A percentile compares a stretch with the other conserved stretches of the same genome.
phyloP scores from a whole-genome alignment of 2,113 vertebrate genomes.

The Oreochromis tanganicae region DNA sequence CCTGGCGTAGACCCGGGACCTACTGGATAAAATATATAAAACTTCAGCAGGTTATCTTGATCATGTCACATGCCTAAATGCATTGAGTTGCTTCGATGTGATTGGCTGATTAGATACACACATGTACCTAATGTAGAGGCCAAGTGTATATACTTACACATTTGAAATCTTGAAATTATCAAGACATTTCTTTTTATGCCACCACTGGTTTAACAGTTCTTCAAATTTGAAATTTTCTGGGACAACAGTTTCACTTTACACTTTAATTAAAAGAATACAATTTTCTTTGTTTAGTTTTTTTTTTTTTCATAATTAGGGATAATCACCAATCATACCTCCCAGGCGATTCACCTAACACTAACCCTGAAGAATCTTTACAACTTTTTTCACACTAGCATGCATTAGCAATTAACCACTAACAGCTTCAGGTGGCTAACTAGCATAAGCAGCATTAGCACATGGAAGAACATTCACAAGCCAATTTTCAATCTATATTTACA shows the following conservation, averaged over 20 bases:
- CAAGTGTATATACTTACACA: neutral
- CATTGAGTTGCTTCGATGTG: too few relatives aligned
- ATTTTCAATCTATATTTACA: neutral
- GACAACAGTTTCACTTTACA: neutral
- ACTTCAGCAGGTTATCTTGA: too few relatives aligned
- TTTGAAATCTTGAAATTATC: neutral
- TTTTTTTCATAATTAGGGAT: too few relatives aligned
- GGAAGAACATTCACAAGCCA: neutral
- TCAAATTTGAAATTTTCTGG: neutral
- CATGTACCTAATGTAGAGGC: too few relatives aligned
- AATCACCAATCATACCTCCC: too few relatives aligned
- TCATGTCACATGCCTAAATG: too few relatives aligned
- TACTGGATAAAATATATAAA: too few relatives aligned
- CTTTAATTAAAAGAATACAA: too few relatives aligned
- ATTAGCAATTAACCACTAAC: neutral
- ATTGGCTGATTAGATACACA: neutral
- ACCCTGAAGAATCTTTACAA: too few relatives aligned
- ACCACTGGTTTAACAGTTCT: neutral
- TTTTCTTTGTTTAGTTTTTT: too few relatives aligned
- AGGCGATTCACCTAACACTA: too few relatives aligned
- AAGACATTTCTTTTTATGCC: neutral
- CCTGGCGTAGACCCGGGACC: too few relatives aligned
- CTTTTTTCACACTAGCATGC: neutral
- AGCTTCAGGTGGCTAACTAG: neutral
- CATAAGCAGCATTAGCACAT: neutral